Evolutionary conservation across 2,888 invertebrate species (phyloP).

Genomic region (Pristionchus mayeri): DNA sequence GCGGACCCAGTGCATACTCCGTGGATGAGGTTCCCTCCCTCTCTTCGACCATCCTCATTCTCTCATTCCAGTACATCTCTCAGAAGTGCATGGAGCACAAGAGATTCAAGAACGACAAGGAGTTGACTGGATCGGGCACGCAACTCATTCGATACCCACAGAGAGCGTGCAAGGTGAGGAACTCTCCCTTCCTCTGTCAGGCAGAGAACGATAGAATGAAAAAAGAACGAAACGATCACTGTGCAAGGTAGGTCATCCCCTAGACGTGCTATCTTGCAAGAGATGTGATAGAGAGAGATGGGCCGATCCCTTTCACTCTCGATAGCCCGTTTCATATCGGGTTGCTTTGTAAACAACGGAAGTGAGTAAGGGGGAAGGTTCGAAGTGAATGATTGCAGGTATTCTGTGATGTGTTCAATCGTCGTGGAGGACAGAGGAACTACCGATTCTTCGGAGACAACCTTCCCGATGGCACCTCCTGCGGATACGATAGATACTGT

Average conservation of each 20-base stretch:
- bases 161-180: constrained; percentile 75
- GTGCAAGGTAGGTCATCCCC: background rate
- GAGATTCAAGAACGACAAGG: constrained; percentile 69
- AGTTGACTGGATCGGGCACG: constrained; percentile 74
- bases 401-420: constrained; percentile 74
- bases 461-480: constrained; percentile 76
- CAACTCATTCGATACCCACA: constrained; percentile 74
- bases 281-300: background rate
- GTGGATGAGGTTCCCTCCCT: constrained; percentile 68
- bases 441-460: constrained; percentile 76
- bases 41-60: background rate
- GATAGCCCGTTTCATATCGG: constrained; percentile 27
- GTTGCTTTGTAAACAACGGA: background rate
- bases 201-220: too few relatives aligned
- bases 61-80: constrained; percentile 65
- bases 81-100: constrained; percentile 73
- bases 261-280: background rate
- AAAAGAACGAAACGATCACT: too few relatives aligned
- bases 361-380: background rate
- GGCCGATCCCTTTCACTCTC: constrained; percentile 10
- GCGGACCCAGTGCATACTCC: constrained; percentile 58
- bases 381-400: constrained; percentile 60
- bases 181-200: background rate
- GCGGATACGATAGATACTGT: constrained; percentile 75
- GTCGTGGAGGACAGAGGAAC: constrained; percentile 67